Evolutionary conservation across 2,888 invertebrate species (phyloP), one percentile per base, ranked within the genome.

Genomic region (Ophioninae sp.): DNA sequence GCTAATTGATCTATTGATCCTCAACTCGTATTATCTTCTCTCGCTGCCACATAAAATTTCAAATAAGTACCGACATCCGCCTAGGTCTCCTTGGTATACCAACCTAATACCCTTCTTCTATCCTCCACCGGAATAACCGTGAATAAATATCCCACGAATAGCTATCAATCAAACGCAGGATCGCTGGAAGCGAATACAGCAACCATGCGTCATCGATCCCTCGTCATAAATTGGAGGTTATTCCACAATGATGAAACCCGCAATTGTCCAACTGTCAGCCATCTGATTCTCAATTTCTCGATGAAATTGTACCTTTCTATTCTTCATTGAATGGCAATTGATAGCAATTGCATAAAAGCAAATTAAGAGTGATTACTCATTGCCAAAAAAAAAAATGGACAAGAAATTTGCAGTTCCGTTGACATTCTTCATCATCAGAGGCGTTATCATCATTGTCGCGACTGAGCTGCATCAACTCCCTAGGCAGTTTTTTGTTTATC

Each of bases 91-190:
- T 21, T 10, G 6, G 65, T 20, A 41, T 21, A 44, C 75, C 39
- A 13, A n/a, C 57, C 59, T 68, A 50, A 56, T 65, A 70, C 79
- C 76, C 75, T 74, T 72, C 39, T 76, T 79, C 70, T 62, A 73
- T 76, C 23, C 79, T 44, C 68, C 56, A 39, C 68, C 68, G 65
- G 50, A 69, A 68, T 73, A 78, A 65, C 72, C 62, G 73, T 68
- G 37, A 72, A 76, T 80, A 85, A 84, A 82, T 85, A 82, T 75
- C 83, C 86, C 79, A 86, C 87, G 88, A 88, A 89, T 87, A 87
- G 87, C 88, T 85, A 88, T 89, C 89, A 88, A 88, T 89, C 89
- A 89, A 87, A 86, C 76, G 78, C 79, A 81, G 82, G 83, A 85
- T 82, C 83, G 50, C 7, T 17, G 72, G 61, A 69, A 72, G 50